Conservation (phyloP, 1,140 invertebrate genomes). For the Spodoptera frugiperda region DNA sequence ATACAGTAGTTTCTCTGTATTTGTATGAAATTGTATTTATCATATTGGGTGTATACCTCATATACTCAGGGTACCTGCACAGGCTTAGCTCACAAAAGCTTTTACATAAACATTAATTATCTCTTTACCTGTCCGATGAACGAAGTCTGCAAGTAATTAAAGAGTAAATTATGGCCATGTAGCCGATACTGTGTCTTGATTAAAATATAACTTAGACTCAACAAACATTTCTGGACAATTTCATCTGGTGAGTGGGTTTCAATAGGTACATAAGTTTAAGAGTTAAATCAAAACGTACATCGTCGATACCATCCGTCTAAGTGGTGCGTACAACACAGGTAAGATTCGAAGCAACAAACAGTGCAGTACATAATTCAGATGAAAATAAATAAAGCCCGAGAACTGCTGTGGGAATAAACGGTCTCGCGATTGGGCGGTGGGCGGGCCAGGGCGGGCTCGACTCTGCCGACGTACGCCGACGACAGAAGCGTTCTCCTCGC, state of each 20-base stretch:
- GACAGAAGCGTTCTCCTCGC: slow-evolving; percentile 81
- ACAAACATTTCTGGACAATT: slow-evolving; percentile 46
- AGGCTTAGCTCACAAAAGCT: no score
- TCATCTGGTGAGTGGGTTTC: slow-evolving; percentile 24
- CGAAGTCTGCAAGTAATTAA: slow-evolving; percentile 7
- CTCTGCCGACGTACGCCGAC: slow-evolving; percentile 67
- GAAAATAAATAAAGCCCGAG: slow-evolving; percentile 64
- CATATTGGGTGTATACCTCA: no score
- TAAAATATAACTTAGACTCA: slow-evolving; percentile 47
- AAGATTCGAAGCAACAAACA: slow-evolving; percentile 47
- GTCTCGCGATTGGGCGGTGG: slow-evolving; percentile 63
- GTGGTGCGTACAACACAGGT: slow-evolving; percentile 45
- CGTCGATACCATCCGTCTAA: slow-evolving; percentile 42
- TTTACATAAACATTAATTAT: background rate
- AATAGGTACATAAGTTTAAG: slow-evolving; percentile 29
- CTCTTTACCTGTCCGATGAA: background rate
- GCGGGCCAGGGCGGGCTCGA: slow-evolving; percentile 62
- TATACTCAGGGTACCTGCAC: no score
- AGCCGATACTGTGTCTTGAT: slow-evolving; percentile 12
- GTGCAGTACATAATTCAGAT: slow-evolving; percentile 63
- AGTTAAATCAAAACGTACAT: slow-evolving; percentile 52
- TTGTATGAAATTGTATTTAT: no score
- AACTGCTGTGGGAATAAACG: slow-evolving; percentile 38
- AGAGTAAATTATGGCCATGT: background rate
- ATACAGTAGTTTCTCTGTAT: no score